Evolutionary conservation across 2,888 invertebrate genomes (phyloP), one percentile per base, ranked within the genome.

Genomic region (Xestia sexstrigata): DNA sequence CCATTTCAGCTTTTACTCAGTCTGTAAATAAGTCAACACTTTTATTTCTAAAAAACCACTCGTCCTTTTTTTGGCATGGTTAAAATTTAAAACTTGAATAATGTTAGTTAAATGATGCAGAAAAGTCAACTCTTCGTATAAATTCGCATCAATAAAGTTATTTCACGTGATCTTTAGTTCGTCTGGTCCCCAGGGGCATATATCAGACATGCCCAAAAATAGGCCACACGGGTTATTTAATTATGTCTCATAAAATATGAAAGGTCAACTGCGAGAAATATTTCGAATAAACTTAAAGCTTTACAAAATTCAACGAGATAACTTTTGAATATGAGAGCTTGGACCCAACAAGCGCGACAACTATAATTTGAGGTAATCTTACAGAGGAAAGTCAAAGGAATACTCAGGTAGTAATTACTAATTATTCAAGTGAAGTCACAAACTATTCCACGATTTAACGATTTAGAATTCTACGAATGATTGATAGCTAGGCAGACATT

Each of bases 121-220:
- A 71, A 58, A 52, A 67, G 62, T 47, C 58, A 68, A 63, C 23
- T 70, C 35, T 63, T 49, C 20, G 4, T 42, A 26, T 45, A 58
- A 55, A 30, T 74, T 74, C 55, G 62, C 52, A 65, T 75, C 76
- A 70, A 60, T 76, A 85, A 86, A 87, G 81, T 78, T 80, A 87
- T 89, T 88, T 87, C 74, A 84, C 85, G 84, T 90, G 90, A 90
- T 90, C 90, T 90, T 92, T 89, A 87, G 75, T 79, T 74, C 78
- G 74, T 70, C 78, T 75, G 60, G 70, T 85, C 90, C 90, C 90
- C 76, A 52, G 78, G 87, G 89, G 79, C 79, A 74, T 81, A 87
- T 86, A 88, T 81, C 79, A 87, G 74, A 81, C 84, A 79, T 79
- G 82, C 78, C 79, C 76, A 79, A 79, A 79, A 79, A 82, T 76